Percentiles rank a stretch among this genome's conserved stretches.
Evolutionary conservation across 2,113 vertebrate genomes (phyloP).

Genomic region (Amphiprion ocellaris): DNA sequence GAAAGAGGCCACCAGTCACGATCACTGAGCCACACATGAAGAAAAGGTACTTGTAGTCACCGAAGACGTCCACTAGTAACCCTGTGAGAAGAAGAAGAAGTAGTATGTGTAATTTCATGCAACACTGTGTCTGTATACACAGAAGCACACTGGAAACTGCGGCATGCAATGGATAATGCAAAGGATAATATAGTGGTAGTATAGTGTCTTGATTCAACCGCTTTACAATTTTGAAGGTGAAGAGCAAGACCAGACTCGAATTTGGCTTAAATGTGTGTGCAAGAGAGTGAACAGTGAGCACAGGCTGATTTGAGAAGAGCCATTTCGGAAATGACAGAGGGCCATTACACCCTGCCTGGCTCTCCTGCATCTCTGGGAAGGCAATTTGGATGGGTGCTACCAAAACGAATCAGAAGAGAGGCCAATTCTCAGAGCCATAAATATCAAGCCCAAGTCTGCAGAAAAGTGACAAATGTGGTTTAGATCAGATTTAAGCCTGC

Average conservation of each 20-base stretch:
- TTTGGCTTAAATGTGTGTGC: constrained; percentile 21
- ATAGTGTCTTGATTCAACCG: background rate
- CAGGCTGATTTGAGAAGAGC: constrained; percentile 57
- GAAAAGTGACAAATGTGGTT: constrained; percentile 77
- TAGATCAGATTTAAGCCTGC: constrained; percentile 68
- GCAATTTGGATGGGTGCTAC: constrained; percentile 75
- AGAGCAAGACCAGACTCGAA: constrained; percentile 16
- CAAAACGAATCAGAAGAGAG: constrained; percentile 75
- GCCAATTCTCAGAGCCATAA: constrained; percentile 68
- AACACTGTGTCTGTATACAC: background rate
- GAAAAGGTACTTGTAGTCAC: constrained; percentile 88
- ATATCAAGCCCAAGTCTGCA: constrained; percentile 64
- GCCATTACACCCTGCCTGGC: constrained; percentile 62
- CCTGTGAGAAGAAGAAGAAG: constrained; percentile 71
- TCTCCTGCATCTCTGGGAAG: constrained; percentile 53
- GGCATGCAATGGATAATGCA: background rate
- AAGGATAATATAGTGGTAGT: constrained; percentile 8
- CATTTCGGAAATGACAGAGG: constrained; percentile 66
- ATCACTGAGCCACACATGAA: constrained; percentile 87
- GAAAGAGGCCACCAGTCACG: constrained; percentile 83
- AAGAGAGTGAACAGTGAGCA: constrained; percentile 14
- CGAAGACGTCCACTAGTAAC: constrained; percentile 83
- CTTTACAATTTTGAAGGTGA: constrained; percentile 38
- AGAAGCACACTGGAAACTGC: background rate
- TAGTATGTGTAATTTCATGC: too few relatives aligned